Base-by-base conservation (phyloP, 2,888 invertebrate species). In the Craniophora ligustri region DNA sequence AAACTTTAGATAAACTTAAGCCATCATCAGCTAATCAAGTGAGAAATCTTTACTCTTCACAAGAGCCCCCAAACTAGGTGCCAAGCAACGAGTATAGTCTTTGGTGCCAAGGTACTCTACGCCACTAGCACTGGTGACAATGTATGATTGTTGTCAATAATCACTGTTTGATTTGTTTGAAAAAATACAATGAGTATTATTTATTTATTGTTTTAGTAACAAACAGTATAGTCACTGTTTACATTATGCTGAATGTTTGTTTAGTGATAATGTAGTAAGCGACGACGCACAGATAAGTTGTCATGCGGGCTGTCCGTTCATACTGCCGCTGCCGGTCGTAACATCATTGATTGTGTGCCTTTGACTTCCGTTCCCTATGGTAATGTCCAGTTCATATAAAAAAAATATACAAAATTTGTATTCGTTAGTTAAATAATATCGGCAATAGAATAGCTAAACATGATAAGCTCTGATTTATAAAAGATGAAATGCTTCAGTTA, bases 201-300 rank as follows among this genome's bases (percentile, higher is more conserved):
- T 10, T 44, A 30, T 48, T 58, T 45, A 65, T 74, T 72, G 72
- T 72, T 58, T 46, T 35, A 60, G 55, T 47, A 45, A 41, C 38
- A 58, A 48, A 59, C 51, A 39, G 38, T 40, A n/a, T 21, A 46
- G 44, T 71, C 38, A 60, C 53, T 39, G 65, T 72, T 67, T 56
- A 59, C 36, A 50, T 57, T 60, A 51, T 74, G 57, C 59, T 31
- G 44, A 49, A 64, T 64, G 53, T 72, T 61, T 61, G 42, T 67
- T 74, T 63, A 58, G 49, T 56, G 72, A 65, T 49, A 48, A 65
- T 49, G 44, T 58, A 55, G 30, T 36, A 35, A 48, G 38, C 23
- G 31, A 46, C 23, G 47, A 46, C 23, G 47, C 55, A 14, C 11
- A 61, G 61, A 63, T 73, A 73, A 72, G 44, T 56, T 30, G 42